Evolutionary conservation across 2,797 vertebrate genomes (phyloP), one percentile per base, ranked within the genome.

Genomic region (Champsocephalus esox): DNA sequence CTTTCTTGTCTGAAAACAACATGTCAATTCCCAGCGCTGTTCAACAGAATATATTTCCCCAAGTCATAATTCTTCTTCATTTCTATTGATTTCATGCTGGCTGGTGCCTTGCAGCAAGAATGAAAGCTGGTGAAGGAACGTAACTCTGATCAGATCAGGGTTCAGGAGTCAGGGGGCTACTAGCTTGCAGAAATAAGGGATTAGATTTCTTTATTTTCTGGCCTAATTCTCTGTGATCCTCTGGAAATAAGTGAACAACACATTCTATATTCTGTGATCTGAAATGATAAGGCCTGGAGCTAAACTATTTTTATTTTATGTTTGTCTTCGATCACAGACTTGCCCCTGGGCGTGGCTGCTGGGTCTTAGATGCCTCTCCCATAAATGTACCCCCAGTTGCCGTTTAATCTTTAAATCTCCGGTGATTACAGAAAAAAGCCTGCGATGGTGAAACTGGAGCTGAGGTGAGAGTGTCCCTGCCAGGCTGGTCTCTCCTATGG

Each of bases 1-100:
- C 46, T 78, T 56, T 80, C 55, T 66, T 48, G 32, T 72, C 73
- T 75, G 32, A 81, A 82, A 90, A 86, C 16, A 86, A 62, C 38
- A 54, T 12, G n/a, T 65, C 38, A 60, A 73, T 60, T 60, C 59
- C 28, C 55, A 63, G 48, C 6, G 16, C 34, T n/a, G 19, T 54
- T 81, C 56, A 77, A 62, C 79, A 45, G n/a, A 78, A 79, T 16
- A 62, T 2, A 70, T 79, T 74, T 80, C 83, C 73, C 43, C 44
- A 71, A 73, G 82, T 73, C 50, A 55, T 9, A 16, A 57, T 56
- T 49, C 24, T 24, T 24, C 24, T 24, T 24, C 24, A 24, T 28
- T 70, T 9, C n/a, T 50, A 84, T 75, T 16, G 79, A 83, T 86
- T 82, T 52, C 10, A 44, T 58, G 49, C 63, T 54, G 75, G 32